phyloP scores from a whole-genome alignment of 2,888 invertebrate genomes.

The Synergus umbraculus region DNA sequence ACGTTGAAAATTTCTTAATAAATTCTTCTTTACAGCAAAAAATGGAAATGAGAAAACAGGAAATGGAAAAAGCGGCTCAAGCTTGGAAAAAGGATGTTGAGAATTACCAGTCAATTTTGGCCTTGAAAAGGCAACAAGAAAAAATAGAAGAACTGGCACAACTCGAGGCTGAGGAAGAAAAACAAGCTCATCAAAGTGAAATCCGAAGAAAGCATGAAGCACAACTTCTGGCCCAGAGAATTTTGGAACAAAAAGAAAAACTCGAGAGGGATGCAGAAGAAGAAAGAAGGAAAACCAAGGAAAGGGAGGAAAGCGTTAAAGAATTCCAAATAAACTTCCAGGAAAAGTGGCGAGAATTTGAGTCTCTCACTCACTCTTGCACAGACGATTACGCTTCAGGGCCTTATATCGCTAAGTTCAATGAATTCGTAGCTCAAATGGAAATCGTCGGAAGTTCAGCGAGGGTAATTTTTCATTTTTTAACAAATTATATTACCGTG shows the following conservation, averaged over 20 bases:
- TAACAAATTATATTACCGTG: background rate
- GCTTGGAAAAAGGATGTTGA: constrained; percentile 71
- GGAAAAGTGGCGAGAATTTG: constrained; percentile 63
- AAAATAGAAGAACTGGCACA: constrained; percentile 76
- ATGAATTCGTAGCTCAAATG: constrained; percentile 71
- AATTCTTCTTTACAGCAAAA: constrained; percentile 59
- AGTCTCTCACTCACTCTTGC: constrained; percentile 59
- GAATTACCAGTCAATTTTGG: constrained; percentile 60
- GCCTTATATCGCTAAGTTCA: constrained; percentile 64
- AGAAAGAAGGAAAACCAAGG: constrained; percentile 75
- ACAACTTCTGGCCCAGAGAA: constrained; percentile 64
- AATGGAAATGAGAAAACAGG: constrained; percentile 70
- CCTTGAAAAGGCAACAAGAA: constrained; percentile 67
- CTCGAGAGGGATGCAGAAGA: constrained; percentile 66
- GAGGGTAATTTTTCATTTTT: constrained; percentile 57
- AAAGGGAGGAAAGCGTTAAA: constrained; percentile 78
- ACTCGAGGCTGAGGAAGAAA: constrained; percentile 80
- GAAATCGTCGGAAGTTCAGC: constrained; percentile 68
- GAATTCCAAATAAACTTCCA: constrained; percentile 71
- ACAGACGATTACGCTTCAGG: constrained; percentile 65
- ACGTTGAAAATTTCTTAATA: background rate
- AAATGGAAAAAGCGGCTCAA: constrained; percentile 71
- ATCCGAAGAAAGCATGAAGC: constrained; percentile 76
- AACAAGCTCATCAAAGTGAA: constrained; percentile 79
- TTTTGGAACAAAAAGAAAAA: constrained; percentile 62